Conservation (phyloP, 2,113 vertebrate genomes). For the Tauraco erythrolophus region DNA sequence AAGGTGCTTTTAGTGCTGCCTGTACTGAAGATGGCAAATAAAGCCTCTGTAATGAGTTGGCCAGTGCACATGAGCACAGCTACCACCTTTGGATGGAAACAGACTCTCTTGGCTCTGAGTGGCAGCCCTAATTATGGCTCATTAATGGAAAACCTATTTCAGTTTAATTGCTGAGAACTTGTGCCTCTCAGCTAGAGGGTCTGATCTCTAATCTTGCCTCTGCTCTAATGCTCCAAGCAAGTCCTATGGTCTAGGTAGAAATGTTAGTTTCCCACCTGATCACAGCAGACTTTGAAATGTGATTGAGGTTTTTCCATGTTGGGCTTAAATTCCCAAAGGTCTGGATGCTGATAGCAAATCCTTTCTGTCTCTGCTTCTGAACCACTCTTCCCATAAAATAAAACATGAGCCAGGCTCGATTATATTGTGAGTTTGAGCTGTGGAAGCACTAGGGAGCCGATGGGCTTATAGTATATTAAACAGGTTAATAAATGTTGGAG, state of each 20-base stretch:
- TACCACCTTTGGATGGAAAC: neutral
- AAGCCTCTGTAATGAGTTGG: neutral
- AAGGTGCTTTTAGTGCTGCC: neutral
- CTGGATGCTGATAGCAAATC: neutral
- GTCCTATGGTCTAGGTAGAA: neutral
- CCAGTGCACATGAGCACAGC: neutral
- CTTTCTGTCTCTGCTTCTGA: neutral
- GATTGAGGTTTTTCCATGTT: neutral
- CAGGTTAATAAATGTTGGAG: neutral
- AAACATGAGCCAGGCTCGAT: neutral
- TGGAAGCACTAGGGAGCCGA: neutral
- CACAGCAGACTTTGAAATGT: neutral
- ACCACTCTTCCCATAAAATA: neutral
- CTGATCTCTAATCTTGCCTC: neutral
- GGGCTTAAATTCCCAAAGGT: neutral
- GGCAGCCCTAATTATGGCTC: conserved; percentile 15
- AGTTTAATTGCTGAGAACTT: neutral
- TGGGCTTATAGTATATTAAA: neutral
- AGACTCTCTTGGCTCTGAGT: neutral
- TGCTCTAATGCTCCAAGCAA: neutral
- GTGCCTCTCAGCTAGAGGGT: neutral
- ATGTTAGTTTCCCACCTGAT: neutral
- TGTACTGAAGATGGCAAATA: neutral
- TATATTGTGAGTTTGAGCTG: neutral
- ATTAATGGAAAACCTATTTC: neutral